Conservation (phyloP, 2,113 vertebrate genomes). For the Aleadryas rufinucha region DNA sequence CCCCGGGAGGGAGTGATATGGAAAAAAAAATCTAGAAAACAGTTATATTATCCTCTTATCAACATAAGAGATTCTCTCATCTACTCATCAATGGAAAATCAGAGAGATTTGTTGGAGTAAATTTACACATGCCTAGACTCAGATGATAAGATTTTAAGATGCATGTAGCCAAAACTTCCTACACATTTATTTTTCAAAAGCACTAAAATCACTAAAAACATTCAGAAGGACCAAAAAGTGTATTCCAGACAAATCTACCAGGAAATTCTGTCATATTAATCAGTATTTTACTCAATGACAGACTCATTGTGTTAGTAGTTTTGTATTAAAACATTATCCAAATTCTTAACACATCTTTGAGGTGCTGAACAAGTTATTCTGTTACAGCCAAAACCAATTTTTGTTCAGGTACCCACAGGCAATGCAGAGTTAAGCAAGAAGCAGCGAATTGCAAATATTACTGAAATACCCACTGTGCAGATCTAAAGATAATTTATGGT, state of each 20-base stretch:
- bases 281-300: neutral
- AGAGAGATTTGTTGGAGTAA: neutral
- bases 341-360: neutral
- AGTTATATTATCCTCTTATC: neutral
- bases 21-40: neutral
- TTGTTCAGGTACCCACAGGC: neutral
- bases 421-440: neutral
- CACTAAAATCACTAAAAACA: neutral
- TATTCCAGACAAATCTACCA: neutral
- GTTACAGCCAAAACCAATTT: neutral
- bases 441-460: neutral
- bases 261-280: neutral
- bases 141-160: neutral
- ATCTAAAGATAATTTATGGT: neutral
- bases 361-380: neutral
- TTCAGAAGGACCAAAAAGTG: neutral
- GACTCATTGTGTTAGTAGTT: neutral
- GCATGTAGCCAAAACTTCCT: neutral
- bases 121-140: neutral
- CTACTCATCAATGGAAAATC: neutral
- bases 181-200: neutral
- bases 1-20: fast-evolving
- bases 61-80: neutral
- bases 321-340: neutral
- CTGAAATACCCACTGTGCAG: neutral